phyloP scores from a whole-genome alignment of 2,888 invertebrate genomes.

The Hyalella azteca region DNA sequence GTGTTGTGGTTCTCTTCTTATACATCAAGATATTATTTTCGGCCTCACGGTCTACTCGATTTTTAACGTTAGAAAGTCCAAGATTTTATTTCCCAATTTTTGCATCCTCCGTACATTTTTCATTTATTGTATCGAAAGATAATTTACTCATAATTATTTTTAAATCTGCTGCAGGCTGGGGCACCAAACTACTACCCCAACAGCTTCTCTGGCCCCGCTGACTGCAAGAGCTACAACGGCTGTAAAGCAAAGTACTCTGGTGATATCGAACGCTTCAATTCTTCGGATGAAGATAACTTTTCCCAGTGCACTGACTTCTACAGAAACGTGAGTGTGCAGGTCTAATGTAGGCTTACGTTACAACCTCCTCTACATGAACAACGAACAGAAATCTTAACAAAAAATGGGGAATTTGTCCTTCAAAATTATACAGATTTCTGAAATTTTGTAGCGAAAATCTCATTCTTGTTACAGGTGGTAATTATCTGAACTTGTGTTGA shows the following conservation, averaged over 20 bases:
- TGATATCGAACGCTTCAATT: slow-evolving; percentile 78
- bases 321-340: slow-evolving; percentile 70
- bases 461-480: too few relatives aligned
- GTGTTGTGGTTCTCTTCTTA: too few relatives aligned
- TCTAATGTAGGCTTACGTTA: too few relatives aligned
- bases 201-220: slow-evolving; percentile 84
- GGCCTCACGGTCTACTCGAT: not conserved
- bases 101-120: not conserved
- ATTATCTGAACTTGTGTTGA: too few relatives aligned
- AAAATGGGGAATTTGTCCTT: too few relatives aligned
- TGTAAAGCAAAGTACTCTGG: slow-evolving; percentile 69
- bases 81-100: not conserved
- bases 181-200: slow-evolving; percentile 97
- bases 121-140: too few relatives aligned
- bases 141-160: too few relatives aligned
- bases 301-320: slow-evolving; percentile 83
- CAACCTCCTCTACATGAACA: too few relatives aligned
- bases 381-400: too few relatives aligned
- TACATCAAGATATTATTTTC: not conserved
- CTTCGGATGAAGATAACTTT: slow-evolving; percentile 88
- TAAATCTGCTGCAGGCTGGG: slow-evolving; percentile 69
- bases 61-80: not conserved
- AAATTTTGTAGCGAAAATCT: too few relatives aligned
- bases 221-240: slow-evolving; percentile 71
- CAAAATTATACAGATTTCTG: too few relatives aligned